A percentile compares a stretch with the other conserved stretches of the same genome.
Conservation (phyloP, 2,113 vertebrate genomes). For the Catharus fuscescens region DNA sequence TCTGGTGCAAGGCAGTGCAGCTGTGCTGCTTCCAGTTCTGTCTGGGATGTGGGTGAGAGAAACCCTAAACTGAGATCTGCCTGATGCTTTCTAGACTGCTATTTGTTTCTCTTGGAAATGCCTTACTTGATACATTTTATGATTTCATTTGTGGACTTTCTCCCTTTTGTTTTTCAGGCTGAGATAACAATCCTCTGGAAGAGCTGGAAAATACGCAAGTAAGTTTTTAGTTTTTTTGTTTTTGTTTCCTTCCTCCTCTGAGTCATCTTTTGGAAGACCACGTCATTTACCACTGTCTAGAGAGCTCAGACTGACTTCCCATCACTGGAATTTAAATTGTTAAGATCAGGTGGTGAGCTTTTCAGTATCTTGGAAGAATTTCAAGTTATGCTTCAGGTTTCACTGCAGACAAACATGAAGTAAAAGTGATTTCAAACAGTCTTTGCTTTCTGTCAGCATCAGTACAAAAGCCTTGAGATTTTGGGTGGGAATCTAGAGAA, state of each 20-base stretch:
- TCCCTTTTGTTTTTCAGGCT: not conserved
- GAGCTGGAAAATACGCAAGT: slow-evolving; percentile 7
- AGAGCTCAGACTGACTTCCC: not conserved
- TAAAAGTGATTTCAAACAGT: not conserved
- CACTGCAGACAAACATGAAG: not conserved
- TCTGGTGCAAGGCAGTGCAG: not conserved
- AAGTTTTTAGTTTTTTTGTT: not conserved
- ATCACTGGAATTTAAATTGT: not conserved
- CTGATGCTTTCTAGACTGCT: not conserved
- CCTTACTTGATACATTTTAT: not conserved
- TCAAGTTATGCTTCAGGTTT: not conserved
- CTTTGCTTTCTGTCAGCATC: not conserved
- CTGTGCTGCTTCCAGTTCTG: not conserved
- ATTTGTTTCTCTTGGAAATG: not conserved
- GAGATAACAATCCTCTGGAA: not conserved
- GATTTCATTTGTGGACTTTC: not conserved
- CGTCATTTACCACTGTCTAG: not conserved
- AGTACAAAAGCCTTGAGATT: not conserved
- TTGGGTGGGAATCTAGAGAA: not conserved
- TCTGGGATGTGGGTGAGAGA: not conserved
- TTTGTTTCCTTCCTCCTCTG: not conserved
- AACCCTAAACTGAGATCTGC: not conserved
- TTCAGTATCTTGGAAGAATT: not conserved
- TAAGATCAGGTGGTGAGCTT: not conserved
- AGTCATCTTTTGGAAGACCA: not conserved